Evolutionary conservation across 2,888 invertebrate genomes (phyloP), one percentile per base, ranked within the genome.

Genomic region (Pristionchus exspectatus): DNA sequence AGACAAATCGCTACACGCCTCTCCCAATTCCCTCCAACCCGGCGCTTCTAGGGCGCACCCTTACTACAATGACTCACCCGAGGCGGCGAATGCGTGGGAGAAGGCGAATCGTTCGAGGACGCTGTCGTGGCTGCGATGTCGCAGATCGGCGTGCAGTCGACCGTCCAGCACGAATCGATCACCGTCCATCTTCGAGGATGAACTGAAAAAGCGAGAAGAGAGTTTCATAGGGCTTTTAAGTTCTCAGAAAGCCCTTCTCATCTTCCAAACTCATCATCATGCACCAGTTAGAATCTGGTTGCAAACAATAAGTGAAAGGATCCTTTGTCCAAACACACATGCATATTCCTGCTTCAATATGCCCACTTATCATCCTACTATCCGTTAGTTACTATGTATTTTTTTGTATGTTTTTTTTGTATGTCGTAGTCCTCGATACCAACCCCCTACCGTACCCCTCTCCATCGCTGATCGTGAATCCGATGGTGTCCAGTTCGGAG

Each of bases 21-120:
- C n/a, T 27, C 66, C 66, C 10, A 16, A 66, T n/a, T 24, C 69
- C 27, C 16, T 10, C 27, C 38, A 38, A 69, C 69, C 69, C 69
- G 44, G 63, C n/a, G 24, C 21, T 14, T 63, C n/a, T 63, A 21
- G 63, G 12, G 12, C 12, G 12, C 44, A 50, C 44, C 44, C 44
- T 50, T 9, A 12, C 3, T 9, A 50, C 12, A 50, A 50, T 10
- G 44, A 56, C 89, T 18, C 30, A 95, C 95, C 96, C 0, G 98
- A 98, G 92, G 98, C 97, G 0, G 97, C 97, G 96, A 99, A 97
- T 0, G 98, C 98, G 96, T 99, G 97, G 9, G 98, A 98, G 95
- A 98, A 98, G 30, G 98, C 97, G 95, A 97, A 99, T 95, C 97
- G 97, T 94, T 98, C 98, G 90, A 98, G 95, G 54, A 93, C 91